A percentile compares a stretch with the other conserved stretches of the same genome.
Evolutionary conservation across 2,888 invertebrate genomes (phyloP).

Genomic region (Brachyptera putata): DNA sequence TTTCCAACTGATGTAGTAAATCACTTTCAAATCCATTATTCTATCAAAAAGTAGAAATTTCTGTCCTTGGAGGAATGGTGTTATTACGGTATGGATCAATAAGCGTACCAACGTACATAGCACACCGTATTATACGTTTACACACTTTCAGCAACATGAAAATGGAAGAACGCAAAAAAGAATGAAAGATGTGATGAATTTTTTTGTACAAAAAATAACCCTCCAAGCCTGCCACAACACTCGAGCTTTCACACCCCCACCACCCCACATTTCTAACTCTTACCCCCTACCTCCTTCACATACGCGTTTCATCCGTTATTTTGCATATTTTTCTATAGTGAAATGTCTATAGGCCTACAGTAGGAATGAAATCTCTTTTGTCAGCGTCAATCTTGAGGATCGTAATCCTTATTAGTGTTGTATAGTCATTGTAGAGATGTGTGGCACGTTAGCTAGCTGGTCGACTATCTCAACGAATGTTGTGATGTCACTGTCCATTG

Average conservation of each 20-base stretch:
- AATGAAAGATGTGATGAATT: constrained; percentile 23
- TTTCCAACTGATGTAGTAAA: too few species aligned
- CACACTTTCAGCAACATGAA: not conserved
- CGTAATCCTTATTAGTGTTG: constrained; percentile 8
- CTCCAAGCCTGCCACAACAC: constrained; percentile 13
- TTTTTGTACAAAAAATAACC: constrained; percentile 18
- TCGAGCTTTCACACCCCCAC: not conserved
- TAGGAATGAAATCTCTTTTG: constrained; percentile 15
- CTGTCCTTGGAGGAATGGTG: not conserved
- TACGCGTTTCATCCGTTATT: constrained; percentile 8
- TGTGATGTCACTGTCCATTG: too few species aligned
- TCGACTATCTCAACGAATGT: too few species aligned
- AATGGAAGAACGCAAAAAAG: constrained; percentile 13
- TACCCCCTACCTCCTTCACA: not conserved
- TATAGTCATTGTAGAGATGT: too few species aligned
- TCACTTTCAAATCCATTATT: too few species aligned
- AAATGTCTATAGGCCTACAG: not conserved
- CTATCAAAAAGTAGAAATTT: constrained; percentile 7
- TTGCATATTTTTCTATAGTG: constrained; percentile 8
- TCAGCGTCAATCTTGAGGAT: constrained; percentile 18
- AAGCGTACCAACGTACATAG: not conserved
- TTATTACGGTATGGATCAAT: constrained; percentile 12
- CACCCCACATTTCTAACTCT: too few species aligned
- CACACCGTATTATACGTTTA: constrained; percentile 4
- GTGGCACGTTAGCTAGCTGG: too few species aligned